These are phyloP conservation scores for Cynopterus sphinx DNA, from an alignment of 2,797 vertebrate species.

Conservation along the genomic window DNA sequence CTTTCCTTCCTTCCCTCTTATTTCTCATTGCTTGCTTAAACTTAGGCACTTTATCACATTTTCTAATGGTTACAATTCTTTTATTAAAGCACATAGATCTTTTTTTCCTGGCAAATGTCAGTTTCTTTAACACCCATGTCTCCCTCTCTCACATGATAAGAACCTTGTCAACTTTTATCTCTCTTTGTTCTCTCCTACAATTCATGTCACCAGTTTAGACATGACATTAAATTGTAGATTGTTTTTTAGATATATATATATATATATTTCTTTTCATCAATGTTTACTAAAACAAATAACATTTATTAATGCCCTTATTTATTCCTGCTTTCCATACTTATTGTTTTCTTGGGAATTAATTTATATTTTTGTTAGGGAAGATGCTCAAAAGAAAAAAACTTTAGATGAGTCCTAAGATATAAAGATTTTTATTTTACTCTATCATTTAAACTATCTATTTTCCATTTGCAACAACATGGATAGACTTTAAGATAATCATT, in stretches of 20 bases:
- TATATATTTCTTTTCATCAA: constrained; percentile 12
- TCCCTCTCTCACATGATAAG: background rate
- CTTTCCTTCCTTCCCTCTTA: background rate
- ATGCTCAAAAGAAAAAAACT: background rate
- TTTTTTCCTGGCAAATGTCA: background rate
- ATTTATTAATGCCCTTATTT: background rate
- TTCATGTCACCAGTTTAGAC: background rate
- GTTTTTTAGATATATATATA: background rate
- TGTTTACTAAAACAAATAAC: background rate
- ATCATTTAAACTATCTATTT: background rate
- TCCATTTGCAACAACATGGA: background rate
- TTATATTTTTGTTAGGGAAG: background rate
- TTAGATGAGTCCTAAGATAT: background rate
- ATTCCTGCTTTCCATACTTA: background rate
- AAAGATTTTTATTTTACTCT: background rate
- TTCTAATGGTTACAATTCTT: background rate
- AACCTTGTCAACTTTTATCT: background rate
- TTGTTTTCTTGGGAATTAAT: background rate
- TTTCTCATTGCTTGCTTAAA: background rate
- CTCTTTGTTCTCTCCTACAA: background rate
- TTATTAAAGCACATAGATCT: background rate
- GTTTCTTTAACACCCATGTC: background rate
- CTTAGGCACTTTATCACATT: background rate
- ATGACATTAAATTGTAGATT: background rate
- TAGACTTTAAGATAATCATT: too few species aligned